phyloP scores from a whole-genome alignment of 1,140 invertebrate genomes.

The Drosophila tristis region DNA sequence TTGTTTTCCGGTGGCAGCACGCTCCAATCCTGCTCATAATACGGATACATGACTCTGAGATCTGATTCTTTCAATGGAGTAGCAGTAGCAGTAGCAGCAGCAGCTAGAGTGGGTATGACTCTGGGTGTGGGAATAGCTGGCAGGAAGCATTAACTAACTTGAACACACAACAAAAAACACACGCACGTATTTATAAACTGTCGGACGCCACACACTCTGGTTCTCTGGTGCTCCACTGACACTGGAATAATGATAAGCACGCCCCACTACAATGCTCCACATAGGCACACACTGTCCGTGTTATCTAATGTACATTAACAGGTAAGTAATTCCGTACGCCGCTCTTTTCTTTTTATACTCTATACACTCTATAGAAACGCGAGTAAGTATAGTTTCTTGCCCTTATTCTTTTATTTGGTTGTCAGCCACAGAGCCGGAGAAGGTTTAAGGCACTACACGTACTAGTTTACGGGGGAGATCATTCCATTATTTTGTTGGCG shows the following conservation, averaged over 20 bases:
- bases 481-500: slow-evolving; percentile 2
- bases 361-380: too few species aligned
- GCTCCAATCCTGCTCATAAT: slow-evolving; percentile 92
- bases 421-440: slow-evolving; percentile 17
- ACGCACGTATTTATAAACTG: too few species aligned
- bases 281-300: slow-evolving; percentile 48
- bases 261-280: slow-evolving; percentile 49
- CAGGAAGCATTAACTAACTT: slow-evolving; percentile 29
- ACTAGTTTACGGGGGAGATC: too few species aligned
- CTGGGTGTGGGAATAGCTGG: too few species aligned
- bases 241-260: slow-evolving; percentile 66
- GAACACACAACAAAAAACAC: slow-evolving; percentile 39
- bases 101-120: too few species aligned
- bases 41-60: slow-evolving; percentile 86
- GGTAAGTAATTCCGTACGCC: slow-evolving; percentile 33
- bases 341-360: slow-evolving; percentile 6
- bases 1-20: slow-evolving; percentile 92
- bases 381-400: not conserved
- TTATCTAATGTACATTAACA: slow-evolving; percentile 79
- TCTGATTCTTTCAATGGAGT: too few species aligned
- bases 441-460: too few species aligned
- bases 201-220: too few species aligned
- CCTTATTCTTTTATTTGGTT: slow-evolving; percentile 1
- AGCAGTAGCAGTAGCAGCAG: too few species aligned
- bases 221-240: slow-evolving; percentile 23